Percentiles rank a stretch among this genome's conserved stretches.
These are phyloP conservation scores for Crossocerus cetratus DNA, from an alignment of 2,888 invertebrate species.

Conservation along the genomic window DNA sequence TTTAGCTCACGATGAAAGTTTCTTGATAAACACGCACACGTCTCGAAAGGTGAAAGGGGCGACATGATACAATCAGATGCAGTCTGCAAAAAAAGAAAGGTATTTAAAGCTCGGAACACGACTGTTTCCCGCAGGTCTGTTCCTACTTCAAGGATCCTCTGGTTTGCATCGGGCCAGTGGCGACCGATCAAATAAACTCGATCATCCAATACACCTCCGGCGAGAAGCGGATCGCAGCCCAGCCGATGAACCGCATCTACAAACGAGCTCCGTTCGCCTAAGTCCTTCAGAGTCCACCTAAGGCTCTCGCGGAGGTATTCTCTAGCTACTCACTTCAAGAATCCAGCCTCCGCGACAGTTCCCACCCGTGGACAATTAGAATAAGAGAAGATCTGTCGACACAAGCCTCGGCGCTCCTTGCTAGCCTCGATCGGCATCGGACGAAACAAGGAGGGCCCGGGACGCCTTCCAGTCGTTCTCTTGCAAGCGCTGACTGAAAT, in stretches of 20 bases:
- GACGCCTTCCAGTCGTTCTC: slow-evolving; percentile 32
- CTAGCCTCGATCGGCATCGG: slow-evolving; percentile 7
- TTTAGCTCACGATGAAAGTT: no score
- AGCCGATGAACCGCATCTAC: slow-evolving; percentile 69
- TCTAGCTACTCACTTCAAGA: background rate
- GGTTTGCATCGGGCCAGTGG: slow-evolving; percentile 91
- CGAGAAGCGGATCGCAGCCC: slow-evolving; percentile 86
- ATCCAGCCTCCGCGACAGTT: background rate
- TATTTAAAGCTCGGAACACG: no score
- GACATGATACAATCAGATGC: no score
- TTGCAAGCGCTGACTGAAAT: slow-evolving; percentile 52
- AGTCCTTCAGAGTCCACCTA: slow-evolving; percentile 36
- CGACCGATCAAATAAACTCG: slow-evolving; percentile 85
- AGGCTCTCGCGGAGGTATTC: slow-evolving; percentile 22
- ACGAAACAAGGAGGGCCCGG: slow-evolving; percentile 7
- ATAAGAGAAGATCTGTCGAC: slow-evolving; percentile 43
- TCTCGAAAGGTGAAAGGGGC: no score
- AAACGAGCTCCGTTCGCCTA: slow-evolving; percentile 71
- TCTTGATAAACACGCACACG: no score
- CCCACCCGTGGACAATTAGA: background rate
- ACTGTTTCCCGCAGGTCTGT: slow-evolving; percentile 82
- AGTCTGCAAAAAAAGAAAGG: no score
- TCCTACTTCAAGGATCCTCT: slow-evolving; percentile 95
- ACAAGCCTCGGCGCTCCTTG: slow-evolving; percentile 27
- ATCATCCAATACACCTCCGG: slow-evolving; percentile 88